These are phyloP conservation scores for Glaucidium brasilianum DNA, from an alignment of 2,113 vertebrate species.

Conservation along the genomic window DNA sequence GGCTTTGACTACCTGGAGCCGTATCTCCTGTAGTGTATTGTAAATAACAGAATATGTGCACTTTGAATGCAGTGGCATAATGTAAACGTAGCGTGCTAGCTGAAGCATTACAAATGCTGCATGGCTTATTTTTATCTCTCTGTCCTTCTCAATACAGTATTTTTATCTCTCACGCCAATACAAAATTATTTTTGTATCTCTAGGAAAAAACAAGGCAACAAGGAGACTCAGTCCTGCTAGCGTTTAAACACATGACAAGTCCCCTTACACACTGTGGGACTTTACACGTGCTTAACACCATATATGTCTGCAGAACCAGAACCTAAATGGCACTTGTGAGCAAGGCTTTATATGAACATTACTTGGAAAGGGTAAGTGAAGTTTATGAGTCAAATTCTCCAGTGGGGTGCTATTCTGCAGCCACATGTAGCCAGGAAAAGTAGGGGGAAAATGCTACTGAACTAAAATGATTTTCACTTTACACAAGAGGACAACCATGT, in stretches of 20 bases:
- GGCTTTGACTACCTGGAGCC: not conserved
- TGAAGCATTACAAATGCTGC: not conserved
- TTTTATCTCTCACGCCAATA: slow-evolving; percentile 21
- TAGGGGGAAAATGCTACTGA: not conserved
- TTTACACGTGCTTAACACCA: not conserved
- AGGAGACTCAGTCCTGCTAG: not conserved
- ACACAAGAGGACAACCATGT: rapidly evolving
- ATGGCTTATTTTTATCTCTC: slow-evolving; percentile 38
- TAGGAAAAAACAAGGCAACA: not conserved
- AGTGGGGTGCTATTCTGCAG: not conserved
- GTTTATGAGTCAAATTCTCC: not conserved
- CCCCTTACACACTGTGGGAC: not conserved
- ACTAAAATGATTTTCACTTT: not conserved
- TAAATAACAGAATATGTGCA: not conserved
- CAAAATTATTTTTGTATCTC: slow-evolving; percentile 10
- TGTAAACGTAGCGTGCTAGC: not conserved
- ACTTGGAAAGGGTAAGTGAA: not conserved
- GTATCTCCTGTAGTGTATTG: not conserved
- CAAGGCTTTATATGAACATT: not conserved
- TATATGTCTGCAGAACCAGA: not conserved
- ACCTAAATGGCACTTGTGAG: not conserved
- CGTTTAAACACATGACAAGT: not conserved
- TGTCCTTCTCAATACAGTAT: not conserved
- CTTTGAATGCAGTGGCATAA: not conserved
- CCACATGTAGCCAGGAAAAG: not conserved